A percentile compares a stretch with the other conserved stretches of the same genome.
Conservation (phyloP, 2,888 invertebrate genomes). For the Campopleginae sp. region DNA sequence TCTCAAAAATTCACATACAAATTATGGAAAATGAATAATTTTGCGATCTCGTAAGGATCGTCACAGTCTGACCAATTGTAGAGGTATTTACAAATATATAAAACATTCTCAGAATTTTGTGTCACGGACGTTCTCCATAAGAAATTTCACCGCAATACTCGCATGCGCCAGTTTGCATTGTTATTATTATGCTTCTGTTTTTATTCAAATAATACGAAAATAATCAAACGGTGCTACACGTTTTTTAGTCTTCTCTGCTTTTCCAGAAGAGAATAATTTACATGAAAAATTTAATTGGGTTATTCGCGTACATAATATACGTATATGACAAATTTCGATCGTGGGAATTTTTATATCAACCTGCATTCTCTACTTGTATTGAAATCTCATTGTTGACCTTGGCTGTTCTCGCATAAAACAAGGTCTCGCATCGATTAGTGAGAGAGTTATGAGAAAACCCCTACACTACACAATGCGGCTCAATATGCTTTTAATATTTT, state of each 20-base stretch:
- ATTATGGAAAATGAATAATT: neutral
- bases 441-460: neutral
- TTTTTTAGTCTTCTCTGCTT: neutral
- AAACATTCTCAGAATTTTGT: constrained; percentile 41
- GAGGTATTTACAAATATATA: constrained; percentile 28
- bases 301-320: neutral
- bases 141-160: constrained; percentile 42
- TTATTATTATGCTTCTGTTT: neutral
- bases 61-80: constrained; percentile 26
- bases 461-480: neutral
- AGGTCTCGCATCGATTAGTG: neutral
- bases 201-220: neutral
- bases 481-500: neutral
- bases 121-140: constrained; percentile 56
- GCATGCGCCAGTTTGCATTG: neutral
- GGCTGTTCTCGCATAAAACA: neutral
- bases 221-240: neutral
- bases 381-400: neutral
- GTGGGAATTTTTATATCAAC: neutral
- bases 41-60: neutral
- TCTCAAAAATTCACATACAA: neutral
- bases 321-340: neutral
- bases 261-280: neutral
- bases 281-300: neutral
- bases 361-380: neutral